A percentile compares a stretch with the other conserved stretches of the same genome.
Evolutionary conservation across 2,888 invertebrate species (phyloP).

Genomic region (Augochlorella aurata): DNA sequence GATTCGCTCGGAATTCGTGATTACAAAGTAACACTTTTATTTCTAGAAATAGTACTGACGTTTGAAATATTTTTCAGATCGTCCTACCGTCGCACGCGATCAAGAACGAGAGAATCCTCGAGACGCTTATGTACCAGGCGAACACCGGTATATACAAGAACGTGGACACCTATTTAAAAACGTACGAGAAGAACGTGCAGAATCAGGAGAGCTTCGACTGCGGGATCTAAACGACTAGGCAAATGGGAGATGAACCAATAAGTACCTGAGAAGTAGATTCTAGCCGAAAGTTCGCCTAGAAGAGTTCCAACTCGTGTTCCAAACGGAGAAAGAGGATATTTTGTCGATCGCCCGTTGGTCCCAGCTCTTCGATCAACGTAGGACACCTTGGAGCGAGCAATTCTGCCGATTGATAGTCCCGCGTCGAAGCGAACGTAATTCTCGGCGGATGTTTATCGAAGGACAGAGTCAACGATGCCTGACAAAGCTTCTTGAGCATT

Average conservation of each 20-base stretch:
- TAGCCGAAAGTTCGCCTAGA: neutral
- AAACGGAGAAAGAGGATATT: neutral
- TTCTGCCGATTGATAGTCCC: neutral
- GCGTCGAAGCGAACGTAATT: neutral
- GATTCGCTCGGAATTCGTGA: neutral
- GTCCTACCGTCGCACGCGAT: constrained; percentile 96
- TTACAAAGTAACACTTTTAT: neutral
- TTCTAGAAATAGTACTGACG: neutral
- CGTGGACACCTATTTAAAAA: constrained; percentile 93
- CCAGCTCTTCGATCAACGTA: neutral
- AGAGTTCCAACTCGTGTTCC: neutral
- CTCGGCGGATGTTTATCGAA: neutral
- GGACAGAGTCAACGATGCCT: neutral
- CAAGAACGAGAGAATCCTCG: constrained; percentile 94
- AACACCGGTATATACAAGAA: constrained; percentile 96
- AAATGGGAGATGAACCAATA: constrained; percentile 14
- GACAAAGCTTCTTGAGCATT: neutral
- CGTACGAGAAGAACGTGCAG: constrained; percentile 92
- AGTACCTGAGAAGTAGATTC: constrained; percentile 43
- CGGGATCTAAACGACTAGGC: constrained; percentile 83
- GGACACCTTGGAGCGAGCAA: neutral
- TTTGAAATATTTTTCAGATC: constrained; percentile 83
- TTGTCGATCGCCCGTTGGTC: neutral
- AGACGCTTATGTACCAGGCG: constrained; percentile 96
- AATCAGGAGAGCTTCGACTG: constrained; percentile 95